phyloP scores from a whole-genome alignment of 35 echinoderm and acorn worm genomes.

The Diadema setosum region DNA sequence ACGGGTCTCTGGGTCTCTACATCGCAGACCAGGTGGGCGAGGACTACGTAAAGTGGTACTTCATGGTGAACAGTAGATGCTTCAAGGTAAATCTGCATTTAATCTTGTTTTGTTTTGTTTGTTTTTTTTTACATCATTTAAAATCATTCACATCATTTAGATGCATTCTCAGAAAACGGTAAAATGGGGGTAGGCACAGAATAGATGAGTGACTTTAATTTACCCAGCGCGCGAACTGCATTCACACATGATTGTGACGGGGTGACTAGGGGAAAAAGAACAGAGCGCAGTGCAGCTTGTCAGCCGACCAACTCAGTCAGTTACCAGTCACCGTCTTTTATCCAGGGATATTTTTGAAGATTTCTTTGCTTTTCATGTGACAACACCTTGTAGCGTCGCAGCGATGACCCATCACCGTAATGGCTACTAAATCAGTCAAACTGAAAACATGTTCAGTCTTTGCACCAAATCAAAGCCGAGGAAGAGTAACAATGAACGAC shows the following conservation, averaged over 20 bases:
- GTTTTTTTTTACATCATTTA: background rate
- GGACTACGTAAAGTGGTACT: conserved; percentile 87
- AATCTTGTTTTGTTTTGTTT: background rate
- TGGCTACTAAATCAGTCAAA: no score
- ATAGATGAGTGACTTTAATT: background rate
- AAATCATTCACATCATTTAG: background rate
- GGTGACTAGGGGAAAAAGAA: background rate
- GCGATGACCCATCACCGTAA: no score
- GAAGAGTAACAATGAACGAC: no score
- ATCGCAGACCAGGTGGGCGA: conserved; percentile 88
- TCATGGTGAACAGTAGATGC: conserved; percentile 81
- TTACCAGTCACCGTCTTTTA: no score
- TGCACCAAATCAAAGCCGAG: no score
- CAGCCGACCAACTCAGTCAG: no score
- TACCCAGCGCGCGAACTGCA: background rate
- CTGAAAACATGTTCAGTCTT: no score
- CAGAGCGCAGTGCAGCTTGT: no score
- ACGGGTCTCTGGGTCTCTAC: conserved; percentile 90
- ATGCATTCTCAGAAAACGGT: background rate
- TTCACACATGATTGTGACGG: background rate
- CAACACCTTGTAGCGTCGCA: no score
- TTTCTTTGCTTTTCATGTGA: no score
- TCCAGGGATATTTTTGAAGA: no score
- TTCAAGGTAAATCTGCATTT: conserved; percentile 65
- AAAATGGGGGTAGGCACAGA: background rate